Evolutionary conservation across 1,140 invertebrate genomes (phyloP), one percentile per base, ranked within the genome.

Genomic region (Delia radicum): DNA sequence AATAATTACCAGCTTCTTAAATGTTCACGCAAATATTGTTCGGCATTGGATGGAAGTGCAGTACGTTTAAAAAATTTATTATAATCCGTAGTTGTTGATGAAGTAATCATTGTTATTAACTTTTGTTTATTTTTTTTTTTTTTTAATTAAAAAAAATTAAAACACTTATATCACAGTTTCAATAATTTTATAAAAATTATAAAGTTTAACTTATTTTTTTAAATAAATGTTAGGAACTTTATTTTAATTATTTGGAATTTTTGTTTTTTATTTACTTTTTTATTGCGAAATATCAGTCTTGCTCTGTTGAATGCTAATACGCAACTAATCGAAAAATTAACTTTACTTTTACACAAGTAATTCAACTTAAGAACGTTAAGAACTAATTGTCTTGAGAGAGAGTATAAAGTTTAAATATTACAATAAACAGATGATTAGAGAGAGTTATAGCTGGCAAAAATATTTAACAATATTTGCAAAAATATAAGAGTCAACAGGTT

Each of bases 41-140:
- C 81, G 55, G 83, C 83, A 83, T 84, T 84, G 7, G 81, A 82
- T 74, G 83, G 83, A 74, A 79, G 80, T 5, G 83, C 83, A 31
- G 83, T 74, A 63, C 79, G 80, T 76, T 85, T 85, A 28, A 85
- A 84, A 72, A 82, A 84, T 21, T 79, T 82, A n/a, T 71, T 77
- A 48, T 83, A 85, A 61, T 85, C 83, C 74, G 80, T 80, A 33
- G 81, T 78, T 7, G 37, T n/a, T 6, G 80, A 75, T 7, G 82
- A 84, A 1, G 82, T 80, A 26, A 84, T 82, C 82, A 84, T 84
- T 28, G 46, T 12, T 21, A 46, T 1, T 55, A 48, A 42, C 18
- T 12, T n/a, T n/a, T 18, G 29, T 18, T 37, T 33, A 7, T 29
- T 37, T 31, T 65, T 48, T n/a, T 61, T 75, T 75, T 63, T 37